Evolutionary conservation across 2,888 invertebrate genomes (phyloP), one percentile per base, ranked within the genome.

Genomic region (Scaptodrosophila latifasciaeformis): DNA sequence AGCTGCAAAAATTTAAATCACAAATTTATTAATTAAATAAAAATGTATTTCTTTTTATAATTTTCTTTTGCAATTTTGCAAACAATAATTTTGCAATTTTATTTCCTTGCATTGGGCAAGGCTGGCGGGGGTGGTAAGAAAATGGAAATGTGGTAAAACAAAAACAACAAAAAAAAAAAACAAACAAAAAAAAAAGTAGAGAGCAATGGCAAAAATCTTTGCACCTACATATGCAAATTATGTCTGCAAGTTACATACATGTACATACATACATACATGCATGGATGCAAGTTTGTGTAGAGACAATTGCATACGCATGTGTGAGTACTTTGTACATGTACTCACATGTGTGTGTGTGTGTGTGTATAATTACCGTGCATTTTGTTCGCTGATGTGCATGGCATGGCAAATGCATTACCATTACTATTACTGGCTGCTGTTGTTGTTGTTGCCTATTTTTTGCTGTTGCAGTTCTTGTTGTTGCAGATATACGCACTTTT

Each of bases 391-490:
- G 35, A 37, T 37, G 37, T 13, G 15, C 15, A 17, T 37, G 34
- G 34, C 34, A 34, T 34, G 34, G 34, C n/a, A 34, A 34, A 34
- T 34, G 37, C 37, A 37, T 37, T 17, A 37, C 37, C n/a, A n/a
- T n/a, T n/a, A n/a, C n/a, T n/a, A n/a, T n/a, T n/a, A n/a, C n/a
- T n/a, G 15, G 1, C 15, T 35, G 35, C 15, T 12, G 15, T 18
- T 37, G 37, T 18, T 37, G 37, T 37, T 37, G 37, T 37, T 5
- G 37, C 39, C 30, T 39, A 31, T 40, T 24, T 24, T 21, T 30
- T 49, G 10, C 40, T 49, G 40, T 40, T 39, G 39, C 12, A 29
- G 39, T 19, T 30, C 17, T 18, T 34, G 48, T 18, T 40, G 39
- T 29, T 40, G 40, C 19, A 6, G 37, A 35, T 35, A 9, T 15